Evolutionary conservation across 2,113 vertebrate species (phyloP).

Genomic region (Anthoscopus minutus): DNA sequence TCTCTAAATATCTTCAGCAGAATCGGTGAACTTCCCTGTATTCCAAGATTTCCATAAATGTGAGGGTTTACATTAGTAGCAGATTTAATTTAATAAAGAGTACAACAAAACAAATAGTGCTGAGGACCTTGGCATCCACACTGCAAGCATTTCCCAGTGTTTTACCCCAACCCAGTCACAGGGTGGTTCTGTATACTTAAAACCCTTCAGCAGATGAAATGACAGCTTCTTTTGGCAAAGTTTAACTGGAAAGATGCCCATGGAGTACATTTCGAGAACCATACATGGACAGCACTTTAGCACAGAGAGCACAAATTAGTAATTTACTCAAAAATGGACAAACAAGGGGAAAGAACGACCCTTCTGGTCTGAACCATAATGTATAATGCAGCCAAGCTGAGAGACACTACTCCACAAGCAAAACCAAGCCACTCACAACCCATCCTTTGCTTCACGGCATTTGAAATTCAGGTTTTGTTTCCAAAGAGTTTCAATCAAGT

Average conservation of each 20-base stretch:
- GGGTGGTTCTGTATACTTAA: background rate
- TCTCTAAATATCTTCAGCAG: background rate
- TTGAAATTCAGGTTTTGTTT: background rate
- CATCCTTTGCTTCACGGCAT: background rate
- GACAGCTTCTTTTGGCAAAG: background rate
- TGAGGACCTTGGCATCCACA: background rate
- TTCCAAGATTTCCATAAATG: background rate
- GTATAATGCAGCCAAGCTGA: background rate
- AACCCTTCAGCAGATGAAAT: background rate
- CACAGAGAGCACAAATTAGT: background rate
- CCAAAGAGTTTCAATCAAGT: background rate
- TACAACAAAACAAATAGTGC: background rate
- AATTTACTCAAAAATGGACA: background rate
- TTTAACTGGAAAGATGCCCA: background rate
- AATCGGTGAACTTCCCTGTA: background rate
- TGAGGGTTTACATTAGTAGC: background rate
- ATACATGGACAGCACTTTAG: background rate
- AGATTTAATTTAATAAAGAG: background rate
- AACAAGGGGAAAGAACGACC: fast-evolving
- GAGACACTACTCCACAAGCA: background rate
- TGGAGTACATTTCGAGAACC: background rate
- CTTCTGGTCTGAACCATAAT: background rate
- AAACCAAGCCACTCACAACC: background rate
- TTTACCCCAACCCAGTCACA: background rate
- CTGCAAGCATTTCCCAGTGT: background rate